phyloP scores from a whole-genome alignment of 1,140 invertebrate genomes.

The Dinothrombium tinctorium region DNA sequence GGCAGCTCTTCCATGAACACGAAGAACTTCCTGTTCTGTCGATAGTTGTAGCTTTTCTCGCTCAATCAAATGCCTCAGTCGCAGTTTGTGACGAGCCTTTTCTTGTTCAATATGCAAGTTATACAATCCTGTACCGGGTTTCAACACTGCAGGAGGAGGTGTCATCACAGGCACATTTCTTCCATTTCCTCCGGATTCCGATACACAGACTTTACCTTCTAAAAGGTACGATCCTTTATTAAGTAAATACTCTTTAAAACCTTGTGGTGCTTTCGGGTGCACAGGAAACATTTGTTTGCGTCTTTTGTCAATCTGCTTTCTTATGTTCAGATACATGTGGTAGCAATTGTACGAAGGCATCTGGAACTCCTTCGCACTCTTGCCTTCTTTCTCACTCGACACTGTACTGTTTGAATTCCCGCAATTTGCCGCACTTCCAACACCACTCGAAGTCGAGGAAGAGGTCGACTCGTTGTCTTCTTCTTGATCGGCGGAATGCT shows the following conservation, averaged over 20 bases:
- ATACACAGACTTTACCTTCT: conserved; percentile 31
- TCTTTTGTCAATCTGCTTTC: conserved; percentile 59
- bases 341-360: conserved; percentile 40
- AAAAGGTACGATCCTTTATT: conserved; percentile 77
- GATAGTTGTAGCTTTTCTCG: conserved; percentile 79
- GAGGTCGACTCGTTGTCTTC: conserved; percentile 6
- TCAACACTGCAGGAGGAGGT: conserved; percentile 5
- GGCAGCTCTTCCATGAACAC: conserved; percentile 81
- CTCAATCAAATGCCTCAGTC: conserved; percentile 67
- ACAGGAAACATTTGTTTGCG: conserved; percentile 60
- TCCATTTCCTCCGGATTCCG: too few species aligned
- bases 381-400: conserved; percentile 7
- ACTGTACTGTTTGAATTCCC: not conserved
- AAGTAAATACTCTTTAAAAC: conserved; percentile 86
- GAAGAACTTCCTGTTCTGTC: conserved; percentile 79
- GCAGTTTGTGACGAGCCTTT: conserved; percentile 47
- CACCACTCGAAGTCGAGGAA: not conserved
- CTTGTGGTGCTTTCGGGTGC: conserved; percentile 77
- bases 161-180: too few species aligned
- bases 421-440: not conserved
- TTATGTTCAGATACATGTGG: conserved; percentile 71
- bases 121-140: conserved; percentile 2
- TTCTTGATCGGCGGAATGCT: not conserved
- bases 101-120: conserved; percentile 58
- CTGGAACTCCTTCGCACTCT: conserved; percentile 10